phyloP scores from a whole-genome alignment of 2,888 invertebrate genomes.

The Amphipyra berbera region DNA sequence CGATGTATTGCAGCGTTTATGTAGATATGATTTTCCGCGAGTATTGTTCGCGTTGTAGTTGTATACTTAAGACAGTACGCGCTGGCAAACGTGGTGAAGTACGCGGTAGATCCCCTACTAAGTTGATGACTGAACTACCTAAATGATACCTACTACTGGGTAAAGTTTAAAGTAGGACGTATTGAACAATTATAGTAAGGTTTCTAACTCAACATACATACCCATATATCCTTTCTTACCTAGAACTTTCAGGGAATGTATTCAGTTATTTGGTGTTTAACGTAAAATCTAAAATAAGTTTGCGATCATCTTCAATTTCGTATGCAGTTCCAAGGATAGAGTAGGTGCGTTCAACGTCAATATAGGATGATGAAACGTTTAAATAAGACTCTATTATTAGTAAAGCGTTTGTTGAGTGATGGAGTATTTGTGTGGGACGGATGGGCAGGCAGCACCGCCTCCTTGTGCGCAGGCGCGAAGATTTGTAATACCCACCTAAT shows the following conservation, averaged over 20 bases:
- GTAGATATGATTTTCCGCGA: too few relatives aligned
- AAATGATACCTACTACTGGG: too few relatives aligned
- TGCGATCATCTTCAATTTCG: constrained; percentile 16
- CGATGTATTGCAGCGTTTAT: too few relatives aligned
- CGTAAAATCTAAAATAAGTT: constrained; percentile 21
- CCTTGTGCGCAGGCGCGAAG: constrained; percentile 50
- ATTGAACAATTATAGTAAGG: too few relatives aligned
- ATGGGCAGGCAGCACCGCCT: constrained; percentile 54
- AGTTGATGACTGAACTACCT: too few relatives aligned
- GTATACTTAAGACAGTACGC: too few relatives aligned
- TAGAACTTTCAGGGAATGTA: neutral
- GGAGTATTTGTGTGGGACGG: constrained; percentile 46
- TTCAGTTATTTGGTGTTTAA: neutral
- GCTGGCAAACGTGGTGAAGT: too few relatives aligned
- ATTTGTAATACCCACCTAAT: constrained; percentile 61
- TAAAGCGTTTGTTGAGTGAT: constrained; percentile 42
- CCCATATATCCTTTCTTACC: too few relatives aligned
- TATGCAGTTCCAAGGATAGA: constrained; percentile 38
- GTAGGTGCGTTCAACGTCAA: constrained; percentile 41
- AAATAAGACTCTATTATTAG: constrained; percentile 52
- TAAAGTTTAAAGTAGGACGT: too few relatives aligned
- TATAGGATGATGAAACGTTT: constrained; percentile 41
- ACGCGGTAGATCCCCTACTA: too few relatives aligned
- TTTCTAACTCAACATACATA: too few relatives aligned
- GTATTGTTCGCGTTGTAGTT: too few relatives aligned